A percentile compares a stretch with the other conserved stretches of the same genome.
Evolutionary conservation across 2,888 invertebrate species (phyloP).

Genomic region (Auanema freiburgensis): DNA sequence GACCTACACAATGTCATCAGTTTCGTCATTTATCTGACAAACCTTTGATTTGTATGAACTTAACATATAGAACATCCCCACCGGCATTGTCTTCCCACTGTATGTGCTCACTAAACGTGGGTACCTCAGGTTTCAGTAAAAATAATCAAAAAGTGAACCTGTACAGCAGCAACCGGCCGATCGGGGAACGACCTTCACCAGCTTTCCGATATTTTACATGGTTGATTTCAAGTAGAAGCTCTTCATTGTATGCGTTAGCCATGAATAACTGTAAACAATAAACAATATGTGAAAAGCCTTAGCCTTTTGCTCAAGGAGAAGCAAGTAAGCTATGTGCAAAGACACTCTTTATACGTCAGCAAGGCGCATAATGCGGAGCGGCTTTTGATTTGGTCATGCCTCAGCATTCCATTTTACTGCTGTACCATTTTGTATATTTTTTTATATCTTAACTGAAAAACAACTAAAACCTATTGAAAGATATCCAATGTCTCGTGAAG

Average conservation of each 20-base stretch:
- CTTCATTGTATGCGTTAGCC: constrained; percentile 10
- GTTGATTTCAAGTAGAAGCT: constrained; percentile 42
- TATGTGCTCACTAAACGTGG: constrained; percentile 43
- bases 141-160: constrained; percentile 18
- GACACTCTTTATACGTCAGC: no score
- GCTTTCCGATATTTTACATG: constrained; percentile 58
- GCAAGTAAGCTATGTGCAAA: no score
- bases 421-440: no score
- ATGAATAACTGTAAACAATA: constrained; percentile 1
- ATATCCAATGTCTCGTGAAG: no score
- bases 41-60: constrained; percentile 56
- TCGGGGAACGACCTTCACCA: constrained; percentile 55
- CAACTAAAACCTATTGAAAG: no score
- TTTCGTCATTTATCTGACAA: background rate
- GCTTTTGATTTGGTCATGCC: constrained; percentile 4
- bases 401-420: background rate
- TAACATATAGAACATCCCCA: constrained; percentile 41
- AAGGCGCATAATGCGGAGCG: background rate
- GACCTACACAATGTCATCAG: constrained; percentile 72
- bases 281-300: no score
- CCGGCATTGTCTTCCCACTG: constrained; percentile 55
- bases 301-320: no score
- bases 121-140: background rate
- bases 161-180: constrained; percentile 48
- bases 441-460: no score